phyloP scores from a whole-genome alignment of 1,140 invertebrate genomes.

The Holotrichia oblita region DNA sequence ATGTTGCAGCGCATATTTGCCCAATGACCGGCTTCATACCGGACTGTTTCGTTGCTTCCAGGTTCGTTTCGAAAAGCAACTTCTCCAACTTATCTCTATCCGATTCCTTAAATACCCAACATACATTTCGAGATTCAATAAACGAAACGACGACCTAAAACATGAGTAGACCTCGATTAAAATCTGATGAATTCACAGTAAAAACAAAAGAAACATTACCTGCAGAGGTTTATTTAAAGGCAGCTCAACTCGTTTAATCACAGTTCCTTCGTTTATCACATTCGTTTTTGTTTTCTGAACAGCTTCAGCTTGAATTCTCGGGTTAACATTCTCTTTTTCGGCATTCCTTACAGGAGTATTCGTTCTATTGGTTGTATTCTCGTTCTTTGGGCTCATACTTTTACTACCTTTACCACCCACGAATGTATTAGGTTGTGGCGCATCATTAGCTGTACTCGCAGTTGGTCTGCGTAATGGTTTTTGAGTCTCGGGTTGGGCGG shows the following conservation, averaged over 20 bases:
- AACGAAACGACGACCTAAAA: constrained; percentile 1
- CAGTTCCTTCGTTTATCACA: background rate
- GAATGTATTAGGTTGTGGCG: background rate
- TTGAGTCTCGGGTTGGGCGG: background rate
- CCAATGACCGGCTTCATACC: background rate
- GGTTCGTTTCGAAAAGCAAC: background rate
- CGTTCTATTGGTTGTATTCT: background rate
- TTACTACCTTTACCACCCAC: background rate
- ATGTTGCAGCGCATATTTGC: background rate
- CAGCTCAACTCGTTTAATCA: background rate
- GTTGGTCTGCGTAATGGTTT: background rate
- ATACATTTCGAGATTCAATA: background rate
- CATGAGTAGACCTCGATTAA: background rate
- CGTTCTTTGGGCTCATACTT: background rate
- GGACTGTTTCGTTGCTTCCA: background rate
- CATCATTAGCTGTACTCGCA: background rate
- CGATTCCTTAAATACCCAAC: background rate
- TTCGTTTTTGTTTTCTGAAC: background rate
- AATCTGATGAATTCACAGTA: background rate
- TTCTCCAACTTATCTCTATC: background rate
- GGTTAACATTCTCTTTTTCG: background rate
- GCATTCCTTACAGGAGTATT: background rate
- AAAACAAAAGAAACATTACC: background rate
- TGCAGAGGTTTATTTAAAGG: background rate
- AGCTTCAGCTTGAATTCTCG: background rate